Percentiles rank a stretch among this genome's conserved stretches.
Conservation (phyloP, 1,140 invertebrate species). For the Brachionus koreanus region DNA sequence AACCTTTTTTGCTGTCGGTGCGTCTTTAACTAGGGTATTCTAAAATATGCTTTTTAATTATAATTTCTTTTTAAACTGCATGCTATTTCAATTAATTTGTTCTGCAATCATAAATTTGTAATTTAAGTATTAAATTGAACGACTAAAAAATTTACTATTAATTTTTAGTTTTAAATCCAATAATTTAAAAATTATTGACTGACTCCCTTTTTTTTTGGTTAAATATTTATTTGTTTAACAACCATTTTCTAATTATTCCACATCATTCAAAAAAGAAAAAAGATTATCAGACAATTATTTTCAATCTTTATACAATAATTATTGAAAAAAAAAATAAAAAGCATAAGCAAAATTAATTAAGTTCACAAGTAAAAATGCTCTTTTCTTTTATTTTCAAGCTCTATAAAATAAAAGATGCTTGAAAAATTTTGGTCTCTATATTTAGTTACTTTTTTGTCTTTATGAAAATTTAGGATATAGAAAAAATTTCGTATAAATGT, state of each 20-base stretch:
- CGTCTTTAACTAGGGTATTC: background rate
- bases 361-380: background rate
- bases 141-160: background rate
- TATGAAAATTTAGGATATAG: no score
- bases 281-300: background rate
- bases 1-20: background rate
- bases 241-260: no score
- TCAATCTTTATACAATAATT: no score
- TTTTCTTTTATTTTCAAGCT: no score
- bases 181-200: background rate
- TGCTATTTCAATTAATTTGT: constrained; percentile 12
- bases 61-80: constrained; percentile 13
- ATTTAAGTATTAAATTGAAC: background rate
- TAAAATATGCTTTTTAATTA: background rate
- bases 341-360: background rate
- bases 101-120: background rate
- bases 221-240: no score
- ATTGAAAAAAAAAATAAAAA: background rate
- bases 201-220: no score
- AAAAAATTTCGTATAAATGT: no score
- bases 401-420: no score
- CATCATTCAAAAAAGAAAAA: no score
- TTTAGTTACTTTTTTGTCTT: no score
- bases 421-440: no score
- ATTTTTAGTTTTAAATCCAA: background rate